phyloP scores from a whole-genome alignment of 2,797 vertebrate species.

The Acanthurus tractus region DNA sequence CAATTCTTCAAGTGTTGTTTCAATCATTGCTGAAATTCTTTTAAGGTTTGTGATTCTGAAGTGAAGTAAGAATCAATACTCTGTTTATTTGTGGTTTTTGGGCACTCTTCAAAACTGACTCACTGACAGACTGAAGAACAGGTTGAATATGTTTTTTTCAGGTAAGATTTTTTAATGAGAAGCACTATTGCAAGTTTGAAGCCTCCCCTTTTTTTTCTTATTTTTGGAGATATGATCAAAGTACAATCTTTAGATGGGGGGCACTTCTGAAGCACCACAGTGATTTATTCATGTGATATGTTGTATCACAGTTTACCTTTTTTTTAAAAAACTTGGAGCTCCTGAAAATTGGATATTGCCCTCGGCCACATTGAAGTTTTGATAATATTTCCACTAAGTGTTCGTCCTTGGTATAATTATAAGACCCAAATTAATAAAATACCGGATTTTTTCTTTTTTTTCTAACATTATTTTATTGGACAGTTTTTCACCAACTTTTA shows the following conservation, averaged over 20 bases:
- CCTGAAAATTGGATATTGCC: too few relatives aligned
- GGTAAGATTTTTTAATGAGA: not conserved
- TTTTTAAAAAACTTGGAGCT: too few relatives aligned
- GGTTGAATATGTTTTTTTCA: slow-evolving; percentile 2
- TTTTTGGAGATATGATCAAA: not conserved
- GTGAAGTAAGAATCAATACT: slow-evolving; percentile 6
- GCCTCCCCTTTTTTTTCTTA: not conserved
- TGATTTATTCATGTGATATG: too few relatives aligned
- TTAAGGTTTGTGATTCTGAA: not conserved
- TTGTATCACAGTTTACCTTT: too few relatives aligned
- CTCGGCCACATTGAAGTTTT: too few relatives aligned
- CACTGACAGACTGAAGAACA: not conserved
- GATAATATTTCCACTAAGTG: too few relatives aligned
- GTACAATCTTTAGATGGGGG: too few relatives aligned
- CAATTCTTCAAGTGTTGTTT: slow-evolving; percentile 6
- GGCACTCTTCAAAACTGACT: not conserved
- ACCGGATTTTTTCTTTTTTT: too few relatives aligned
- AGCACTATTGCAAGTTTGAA: not conserved
- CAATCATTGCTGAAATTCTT: not conserved
- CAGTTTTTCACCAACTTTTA: not conserved
- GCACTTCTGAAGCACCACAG: too few relatives aligned
- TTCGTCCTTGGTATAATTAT: not conserved
- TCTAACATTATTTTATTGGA: not conserved
- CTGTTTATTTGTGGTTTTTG: not conserved
- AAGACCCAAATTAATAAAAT: not conserved